Evolutionary conservation across 1,140 invertebrate species (phyloP), one percentile per base, ranked within the genome.

Genomic region (Mya arenaria): DNA sequence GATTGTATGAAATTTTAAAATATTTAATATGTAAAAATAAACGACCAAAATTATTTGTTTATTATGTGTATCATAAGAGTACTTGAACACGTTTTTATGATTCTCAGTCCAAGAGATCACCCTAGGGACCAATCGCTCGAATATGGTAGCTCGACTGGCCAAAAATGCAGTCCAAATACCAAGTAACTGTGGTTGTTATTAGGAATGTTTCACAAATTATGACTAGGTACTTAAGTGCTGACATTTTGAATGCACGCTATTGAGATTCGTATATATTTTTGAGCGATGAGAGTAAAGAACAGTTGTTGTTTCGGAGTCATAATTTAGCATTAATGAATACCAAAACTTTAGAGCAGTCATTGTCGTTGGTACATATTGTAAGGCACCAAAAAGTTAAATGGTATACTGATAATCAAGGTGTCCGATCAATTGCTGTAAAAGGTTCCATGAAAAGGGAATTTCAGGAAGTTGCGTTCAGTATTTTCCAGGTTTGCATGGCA

Each of bases 371-470:
- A 56, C 52, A 74, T 66, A 17, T 66, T 23, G 15, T 66, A 66
- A 25, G 28, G 28, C 56, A 58, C 30, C 71, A 72, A 65, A 36
- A 48, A 60, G 32, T 82, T 15, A 82, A 83, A 75, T 78, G 82
- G 65, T 83, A 55, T 25, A 58, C 71, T 17, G 73, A 83, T 39
- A 83, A 78, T 41, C 44, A 75, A 63, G 74, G 74, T 60, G 82
- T 83, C 17, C 55, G n/a, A n/a, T n/a, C n/a, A n/a, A n/a, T 74
- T 19, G 10, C 3, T 58, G 69, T 83, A 44, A 83, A 83, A 52
- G 72, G 72, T 25, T 73, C 68, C 19, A 75, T 58, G 60, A 77
- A 77, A 48, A 8, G 10, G 6, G 13, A 79, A 1, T 71, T 83
- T 34, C 71, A 69, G 44, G 62, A 55, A 4, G 68, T 60, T 25